A percentile compares a stretch with the other conserved stretches of the same genome.
These are phyloP conservation scores for Pteropus rufus DNA, from an alignment of 2,797 vertebrate genomes.

Conservation along the genomic window DNA sequence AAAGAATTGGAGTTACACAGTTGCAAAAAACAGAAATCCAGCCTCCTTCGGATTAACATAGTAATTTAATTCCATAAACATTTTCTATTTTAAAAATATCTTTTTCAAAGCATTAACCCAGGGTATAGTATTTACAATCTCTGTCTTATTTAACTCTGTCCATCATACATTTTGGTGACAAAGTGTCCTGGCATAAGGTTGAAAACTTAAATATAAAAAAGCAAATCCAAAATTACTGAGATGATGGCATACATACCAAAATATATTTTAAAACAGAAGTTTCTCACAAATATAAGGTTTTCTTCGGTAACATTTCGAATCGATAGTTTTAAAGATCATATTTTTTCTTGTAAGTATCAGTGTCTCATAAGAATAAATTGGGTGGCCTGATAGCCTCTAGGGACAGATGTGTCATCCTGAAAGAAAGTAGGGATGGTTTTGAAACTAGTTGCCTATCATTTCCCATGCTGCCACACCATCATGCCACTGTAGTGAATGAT, in stretches of 20 bases:
- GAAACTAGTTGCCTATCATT: too few relatives aligned
- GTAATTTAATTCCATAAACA: background rate
- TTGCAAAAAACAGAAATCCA: background rate
- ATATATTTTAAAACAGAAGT: background rate
- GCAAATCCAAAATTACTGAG: background rate
- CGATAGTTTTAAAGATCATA: background rate
- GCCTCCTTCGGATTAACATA: rapidly evolving
- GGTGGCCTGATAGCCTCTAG: too few relatives aligned
- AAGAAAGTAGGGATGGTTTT: background rate
- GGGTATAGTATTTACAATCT: slow-evolving; percentile 1
- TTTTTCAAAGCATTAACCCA: slow-evolving; percentile 56
- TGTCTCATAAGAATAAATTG: background rate
- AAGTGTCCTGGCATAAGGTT: background rate
- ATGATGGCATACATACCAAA: background rate
- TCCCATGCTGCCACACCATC: background rate
- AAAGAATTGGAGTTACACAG: background rate
- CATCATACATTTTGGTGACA: background rate
- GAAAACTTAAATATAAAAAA: background rate
- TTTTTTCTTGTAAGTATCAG: background rate
- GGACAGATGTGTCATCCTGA: too few relatives aligned
- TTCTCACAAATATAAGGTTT: background rate
- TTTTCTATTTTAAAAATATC: slow-evolving; percentile 38
- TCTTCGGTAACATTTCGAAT: background rate
- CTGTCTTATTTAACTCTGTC: slow-evolving; percentile 7
- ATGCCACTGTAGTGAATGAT: rapidly evolving